Base-by-base conservation (phyloP, 2,797 vertebrate genomes). In the Amniataba percoides region DNA sequence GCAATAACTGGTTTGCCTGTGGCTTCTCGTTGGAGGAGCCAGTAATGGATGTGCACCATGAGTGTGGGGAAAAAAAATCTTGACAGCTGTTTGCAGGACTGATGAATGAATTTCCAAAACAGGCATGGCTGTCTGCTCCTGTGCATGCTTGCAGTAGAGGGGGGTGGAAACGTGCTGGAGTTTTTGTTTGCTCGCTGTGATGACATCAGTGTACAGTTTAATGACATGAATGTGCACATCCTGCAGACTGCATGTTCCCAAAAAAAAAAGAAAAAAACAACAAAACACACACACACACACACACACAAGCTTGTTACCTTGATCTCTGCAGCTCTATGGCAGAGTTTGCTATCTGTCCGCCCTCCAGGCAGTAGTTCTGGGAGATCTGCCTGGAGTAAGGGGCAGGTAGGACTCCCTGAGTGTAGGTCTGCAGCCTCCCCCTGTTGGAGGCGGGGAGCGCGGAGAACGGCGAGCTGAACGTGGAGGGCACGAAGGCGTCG, bases 351-450 rank as follows among this genome's bases (percentile, higher is more conserved):
- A 95, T 95, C 87, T 94, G 96, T 77, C 95, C 95, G 59, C 93
- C 96, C 77, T 98, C 97, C 84, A 96, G 88, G 87, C 94, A 92
- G 92, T 96, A 96, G 93, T 88, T 95, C 81, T 96, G 96, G 84
- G 94, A 84, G 86, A 92, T 90, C 82, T 95, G 96, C 78, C 96
- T 95, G 92, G 95, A 92, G 94, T 95, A 96, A 77, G 95, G 74
- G 63, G 94, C 93, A 68, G 97, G 96, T 86, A 96, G 89, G 90
- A 96, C 95, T 93, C 97, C 97, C 93, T 97, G 97, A 95, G 98
- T 97, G 94, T 97, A 97, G 21, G 98, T 98, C 95, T 97, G 97
- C 92, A 99, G 95, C 90, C 98, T 97, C 63, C 96, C 95, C 64
- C 97, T 94, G 55, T 95, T 93, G 79, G 92, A 95, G 80, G 86